Conservation (phyloP, 2,888 invertebrate species). For the Glyphotaelius pellucidus region DNA sequence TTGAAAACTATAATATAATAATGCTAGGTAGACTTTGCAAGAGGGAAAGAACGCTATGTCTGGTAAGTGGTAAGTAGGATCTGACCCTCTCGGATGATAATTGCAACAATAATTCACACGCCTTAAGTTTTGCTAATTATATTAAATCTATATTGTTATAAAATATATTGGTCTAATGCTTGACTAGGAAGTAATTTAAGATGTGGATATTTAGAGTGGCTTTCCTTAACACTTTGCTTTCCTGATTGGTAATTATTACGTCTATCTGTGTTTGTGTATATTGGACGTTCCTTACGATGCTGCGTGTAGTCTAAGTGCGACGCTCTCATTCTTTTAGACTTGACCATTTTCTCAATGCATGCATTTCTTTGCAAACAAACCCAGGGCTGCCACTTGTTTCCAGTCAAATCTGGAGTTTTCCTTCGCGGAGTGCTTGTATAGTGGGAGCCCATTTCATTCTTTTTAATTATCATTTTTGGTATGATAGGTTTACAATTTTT, state of each 20-base stretch:
- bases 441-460: conserved; percentile 74
- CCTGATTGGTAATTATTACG: not conserved
- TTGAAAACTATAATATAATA: conserved; percentile 11
- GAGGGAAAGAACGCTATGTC: not conserved
- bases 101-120: not conserved
- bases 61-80: conserved; percentile 7
- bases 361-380: conserved; percentile 74
- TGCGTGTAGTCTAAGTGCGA: not conserved
- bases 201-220: conserved; percentile 6
- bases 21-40: not conserved
- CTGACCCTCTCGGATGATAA: not conserved
- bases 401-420: conserved; percentile 73
- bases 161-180: conserved; percentile 43
- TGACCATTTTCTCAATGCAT: conserved; percentile 75
- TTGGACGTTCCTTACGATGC: not conserved
- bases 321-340: conserved; percentile 68
- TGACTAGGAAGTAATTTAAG: conserved; percentile 47
- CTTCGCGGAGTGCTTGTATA: conserved; percentile 72
- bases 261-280: not conserved
- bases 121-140: not conserved
- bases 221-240: conserved; percentile 8
- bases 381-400: conserved; percentile 77
- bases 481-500: conserved; percentile 67
- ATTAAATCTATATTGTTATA: conserved; percentile 36
- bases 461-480: conserved; percentile 77